Conservation (phyloP, 2,797 vertebrate species). For the Spatula clypeata region DNA sequence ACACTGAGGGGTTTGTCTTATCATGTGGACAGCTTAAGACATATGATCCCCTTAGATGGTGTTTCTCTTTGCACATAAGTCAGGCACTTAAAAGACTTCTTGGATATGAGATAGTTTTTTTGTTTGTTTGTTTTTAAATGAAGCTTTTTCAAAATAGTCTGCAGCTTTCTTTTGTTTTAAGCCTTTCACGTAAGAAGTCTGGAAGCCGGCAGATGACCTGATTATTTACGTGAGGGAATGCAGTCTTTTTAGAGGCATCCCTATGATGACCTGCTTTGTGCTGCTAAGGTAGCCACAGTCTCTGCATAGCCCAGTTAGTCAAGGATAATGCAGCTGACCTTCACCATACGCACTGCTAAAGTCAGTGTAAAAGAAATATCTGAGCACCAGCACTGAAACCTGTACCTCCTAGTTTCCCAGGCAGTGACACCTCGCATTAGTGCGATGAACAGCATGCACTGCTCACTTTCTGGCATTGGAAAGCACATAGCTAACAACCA, state of each 20-base stretch:
- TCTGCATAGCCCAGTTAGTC: neutral
- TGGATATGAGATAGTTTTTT: neutral
- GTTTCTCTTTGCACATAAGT: neutral
- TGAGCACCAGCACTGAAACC: accelerated
- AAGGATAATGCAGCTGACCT: neutral
- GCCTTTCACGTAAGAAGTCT: neutral
- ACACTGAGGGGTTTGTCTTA: neutral
- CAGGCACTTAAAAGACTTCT: conserved; percentile 19
- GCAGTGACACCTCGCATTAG: neutral
- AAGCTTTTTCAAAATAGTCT: neutral
- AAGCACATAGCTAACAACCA: neutral
- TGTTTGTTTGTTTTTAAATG: neutral
- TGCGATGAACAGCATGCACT: neutral
- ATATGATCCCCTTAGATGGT: neutral
- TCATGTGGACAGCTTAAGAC: accelerated
- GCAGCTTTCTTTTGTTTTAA: neutral
- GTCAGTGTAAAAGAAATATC: neutral
- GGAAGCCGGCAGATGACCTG: neutral
- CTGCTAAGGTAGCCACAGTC: neutral
- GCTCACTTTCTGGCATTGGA: neutral
- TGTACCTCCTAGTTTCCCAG: neutral
- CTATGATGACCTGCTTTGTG: neutral
- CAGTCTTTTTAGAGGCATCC: neutral
- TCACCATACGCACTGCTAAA: neutral
- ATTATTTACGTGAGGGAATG: neutral